Evolutionary conservation across 2,113 vertebrate genomes (phyloP), one percentile per base, ranked within the genome.

Genomic region (Glaucidium brasilianum): DNA sequence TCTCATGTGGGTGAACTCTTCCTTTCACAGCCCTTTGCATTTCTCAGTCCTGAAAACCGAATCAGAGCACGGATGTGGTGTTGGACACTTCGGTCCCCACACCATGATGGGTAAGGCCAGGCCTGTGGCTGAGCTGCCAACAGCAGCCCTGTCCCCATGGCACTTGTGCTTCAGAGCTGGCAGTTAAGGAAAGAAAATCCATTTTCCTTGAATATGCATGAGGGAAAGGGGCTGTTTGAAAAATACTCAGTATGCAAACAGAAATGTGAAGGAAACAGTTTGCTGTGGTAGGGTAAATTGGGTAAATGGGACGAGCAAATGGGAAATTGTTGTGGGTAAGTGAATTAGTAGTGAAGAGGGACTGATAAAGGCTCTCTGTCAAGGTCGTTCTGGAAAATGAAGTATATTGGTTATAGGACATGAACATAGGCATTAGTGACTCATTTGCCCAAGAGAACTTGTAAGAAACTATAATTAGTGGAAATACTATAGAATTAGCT

Each of bases 51-150:
- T 4, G 13, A 22, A 29, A 64, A 11, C 30, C 3, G 17, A 49
- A 15, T 41, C 0, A 0, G 30, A 75, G 12, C 52, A 1, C 19
- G 23, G 41, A 19, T 8, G 4, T 9, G 25, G 29, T 34, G 29
- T 5, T 11, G 22, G 64, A 39, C 3, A 1, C 20, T 2, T 9
- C 22, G 23, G 25, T 26, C 5, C 15, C 23, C 0, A 1, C 12
- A 8, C 15, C 2, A 3, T 45, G 45, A 19, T 14, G 29, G 66
- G 66, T 3, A 1, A 29, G 35, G 55, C 18, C 13, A 10, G 34
- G 10, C 47, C 52, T 58, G 52, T 26, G 37, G 52, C 41, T 25
- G 21, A 67, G 34, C 52, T 37, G n/a, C 29, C 2, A 1, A 2
- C 11, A 11, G 21, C 27, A 45, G 34, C 69, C 27, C 17, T 27